Base-by-base conservation (phyloP, 2,888 invertebrate genomes). In the Pyrochroa serraticornis region DNA sequence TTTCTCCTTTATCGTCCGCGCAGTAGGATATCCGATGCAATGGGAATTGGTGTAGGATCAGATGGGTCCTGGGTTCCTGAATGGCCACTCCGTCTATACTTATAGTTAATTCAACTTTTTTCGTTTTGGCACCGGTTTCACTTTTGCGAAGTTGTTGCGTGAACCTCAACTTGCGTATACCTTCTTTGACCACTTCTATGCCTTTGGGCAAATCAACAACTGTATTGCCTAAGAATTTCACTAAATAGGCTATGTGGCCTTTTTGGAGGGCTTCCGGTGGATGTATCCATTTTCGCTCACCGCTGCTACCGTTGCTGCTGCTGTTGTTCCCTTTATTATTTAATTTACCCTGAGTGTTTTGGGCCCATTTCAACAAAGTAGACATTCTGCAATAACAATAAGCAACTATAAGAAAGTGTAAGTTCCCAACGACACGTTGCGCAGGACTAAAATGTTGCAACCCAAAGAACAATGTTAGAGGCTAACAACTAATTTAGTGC, bases 1-100 rank as follows among this genome's bases (percentile, higher is more conserved):
- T 97, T 70, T 97, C 97, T 47, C 95, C 94, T 78, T 98, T 98
- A 80, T 98, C 98, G 77, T 98, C 98, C 1, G 98, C 97, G 82
- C 97, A 98, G 82, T 98, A 98, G 0, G 97, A 97, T 81, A 98
- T 98, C 81, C 96, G 88, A 79, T 97, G 97, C 41, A 98, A 82
- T 0, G 97, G 97, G 79, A 97, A 97, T 79, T 96, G 95, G 80
- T 96, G 92, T 75, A 96, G 84, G 54, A 96, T 93, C 75, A 85
- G 91, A 82, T 88, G 88, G 5, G 87, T 84, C 69, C 87, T 81
- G 31, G 89, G 89, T 77, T 89, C 89, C 81, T 89, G 86, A 71
- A 98, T 92, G 51, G 95, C 95, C 43, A 98, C 95, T 38, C 97
- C 97, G 82, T 98, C 96, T 49, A 96, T 92, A 50, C 96, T 97